Base-by-base conservation (phyloP, 2,797 vertebrate genomes). In the Forpus xanthops region DNA sequence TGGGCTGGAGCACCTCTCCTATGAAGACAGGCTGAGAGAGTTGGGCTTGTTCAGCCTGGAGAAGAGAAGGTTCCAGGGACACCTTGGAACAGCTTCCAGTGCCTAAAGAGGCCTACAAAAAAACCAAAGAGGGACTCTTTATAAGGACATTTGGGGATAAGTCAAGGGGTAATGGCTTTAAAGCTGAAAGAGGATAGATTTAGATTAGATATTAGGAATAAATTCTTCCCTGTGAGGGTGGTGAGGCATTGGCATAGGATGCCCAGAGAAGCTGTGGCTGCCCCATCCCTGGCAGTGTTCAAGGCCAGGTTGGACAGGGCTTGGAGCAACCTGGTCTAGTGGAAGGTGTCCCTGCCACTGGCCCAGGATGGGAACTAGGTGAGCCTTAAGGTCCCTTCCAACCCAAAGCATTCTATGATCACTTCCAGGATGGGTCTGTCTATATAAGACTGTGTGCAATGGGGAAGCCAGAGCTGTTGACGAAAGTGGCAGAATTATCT, bases 371-470 rank as follows among this genome's bases (percentile, higher is more conserved):
- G 20, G n/a, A 56, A 56, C 31, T 33, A 15, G n/a, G 15, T 33
- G 53, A 55, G 31, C 31, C 9, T 56, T 56, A 56, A 33, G 21
- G 13, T 33, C n/a, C 21, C n/a, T 56, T 56, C 13, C 21, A 33
- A 56, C n/a, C 21, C 55, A 56, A 56, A 33, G 20, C 30, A 56
- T 56, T 33, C 55, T 33, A 24, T 35, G n/a, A 16, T 58, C 35
- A 35, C 21, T 58, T 75, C 35, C n/a, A 56, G 64, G 6, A 1
- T 17, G 33, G 60, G 14, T 20, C 35, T 8, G 4, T 21, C 45
- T 85, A 0, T 10, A 19, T 30, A 18, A 44, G 60, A 35, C 28
- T 3, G 9, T 0, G 1, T 31, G n/a, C 42, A 50, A 3, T 2
- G 11, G 14, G 47, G 28, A 61, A 70, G 28, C 41, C 28, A 53